Evolutionary conservation across 2,113 vertebrate genomes (phyloP), one percentile per base, ranked within the genome.

Genomic region (Microtus montanus): DNA sequence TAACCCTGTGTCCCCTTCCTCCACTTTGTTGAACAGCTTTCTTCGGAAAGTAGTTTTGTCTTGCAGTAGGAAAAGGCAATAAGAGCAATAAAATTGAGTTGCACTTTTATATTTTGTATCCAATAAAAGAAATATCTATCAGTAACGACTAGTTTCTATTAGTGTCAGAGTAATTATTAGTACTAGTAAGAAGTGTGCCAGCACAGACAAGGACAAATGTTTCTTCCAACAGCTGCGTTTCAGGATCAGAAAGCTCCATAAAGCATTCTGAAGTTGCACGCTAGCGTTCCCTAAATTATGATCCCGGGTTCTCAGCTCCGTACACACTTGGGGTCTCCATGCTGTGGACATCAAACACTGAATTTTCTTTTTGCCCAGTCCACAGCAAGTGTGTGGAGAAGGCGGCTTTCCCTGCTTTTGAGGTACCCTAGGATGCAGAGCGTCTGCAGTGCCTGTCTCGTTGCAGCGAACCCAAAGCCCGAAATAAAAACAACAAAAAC

Each of bases 401-500:
- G 26, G 35, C 3, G 1, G 12, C 68, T 64, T 47, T 35, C 61
- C 22, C 33, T 14, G 30, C 61, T 66, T 54, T 35, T 5, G 7
- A 24, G 33, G 92, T 47, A 47, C 52, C 35, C 12, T 28, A 70
- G 19, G 22, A 44, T 7, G 35, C n/a, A 35, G 17, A 78, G 87
- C 1, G 24, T 58, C n/a, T 13, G 9, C 0, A 49, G 61, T 30
- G 52, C 19, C 54, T 41, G 1, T 7, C 19, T 75, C n/a, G 13
- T 0, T 0, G 49, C 49, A 24, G 47, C 3, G 15, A 85, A 35
- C 15, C 28, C 87, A 19, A 54, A 75, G 33, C 22, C 78, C 5
- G 2, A 75, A 89, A 68, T 41, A 28, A 5, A 14, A 8, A 12
- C 35, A 87, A 28, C 0, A 22, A 12, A 68, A 41, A 1, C 0